Conservation (phyloP, 2,113 vertebrate species). For the Tachysurus fulvidraco region DNA sequence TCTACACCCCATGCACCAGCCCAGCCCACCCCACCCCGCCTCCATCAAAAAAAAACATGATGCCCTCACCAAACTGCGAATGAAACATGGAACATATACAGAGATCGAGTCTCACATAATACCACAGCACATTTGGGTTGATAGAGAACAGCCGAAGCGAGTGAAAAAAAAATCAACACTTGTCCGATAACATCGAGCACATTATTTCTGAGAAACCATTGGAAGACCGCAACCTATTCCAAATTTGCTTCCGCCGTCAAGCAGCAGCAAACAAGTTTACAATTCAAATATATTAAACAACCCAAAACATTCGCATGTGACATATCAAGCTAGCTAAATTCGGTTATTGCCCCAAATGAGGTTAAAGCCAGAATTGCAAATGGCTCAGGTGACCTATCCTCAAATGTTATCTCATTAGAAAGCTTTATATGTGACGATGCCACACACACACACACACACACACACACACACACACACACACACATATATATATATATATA, state of each 20-base stretch:
- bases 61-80: conserved; percentile 56
- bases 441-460: too few relatives aligned
- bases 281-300: conserved; percentile 40
- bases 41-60: conserved; percentile 14
- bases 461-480: too few relatives aligned
- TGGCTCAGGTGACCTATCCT: conserved; percentile 32
- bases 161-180: conserved; percentile 31
- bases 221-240: conserved; percentile 65
- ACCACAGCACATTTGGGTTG: conserved; percentile 59
- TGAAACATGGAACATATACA: conserved; percentile 55
- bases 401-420: conserved; percentile 38
- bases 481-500: too few relatives aligned
- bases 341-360: conserved; percentile 42
- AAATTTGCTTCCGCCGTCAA: conserved; percentile 60
- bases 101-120: conserved; percentile 28
- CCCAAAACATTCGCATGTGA: conserved; percentile 6
- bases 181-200: conserved; percentile 64
- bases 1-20: conserved; percentile 21
- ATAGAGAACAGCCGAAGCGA: conserved; percentile 53
- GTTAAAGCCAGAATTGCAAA: conserved; percentile 14
- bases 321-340: not conserved
- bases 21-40: too few relatives aligned
- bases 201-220: conserved; percentile 74
- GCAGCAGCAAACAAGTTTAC: conserved; percentile 51
- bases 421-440: conserved; percentile 10